These are phyloP conservation scores for Tridacna gigas DNA, from an alignment of 2,888 invertebrate species.

Conservation along the genomic window DNA sequence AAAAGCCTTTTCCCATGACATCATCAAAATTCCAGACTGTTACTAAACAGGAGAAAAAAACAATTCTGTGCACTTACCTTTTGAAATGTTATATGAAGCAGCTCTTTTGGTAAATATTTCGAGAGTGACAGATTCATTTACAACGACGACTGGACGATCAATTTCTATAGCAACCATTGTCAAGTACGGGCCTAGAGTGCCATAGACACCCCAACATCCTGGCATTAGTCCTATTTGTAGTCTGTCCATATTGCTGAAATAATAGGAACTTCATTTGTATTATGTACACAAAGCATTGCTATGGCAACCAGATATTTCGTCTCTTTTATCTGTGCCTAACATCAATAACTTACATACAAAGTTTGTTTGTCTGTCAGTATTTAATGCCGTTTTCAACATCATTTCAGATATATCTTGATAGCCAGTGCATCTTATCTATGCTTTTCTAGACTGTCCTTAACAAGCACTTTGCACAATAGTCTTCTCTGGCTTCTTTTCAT, in stretches of 20 bases:
- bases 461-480: too few relatives aligned
- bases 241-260: constrained; percentile 17
- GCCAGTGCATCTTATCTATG: too few relatives aligned
- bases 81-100: constrained; percentile 38
- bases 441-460: too few relatives aligned
- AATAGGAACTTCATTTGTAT: not conserved
- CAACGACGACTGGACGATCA: constrained; percentile 32
- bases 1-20: not conserved
- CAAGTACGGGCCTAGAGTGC: constrained; percentile 50
- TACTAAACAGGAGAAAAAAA: too few relatives aligned
- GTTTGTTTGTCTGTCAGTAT: too few relatives aligned
- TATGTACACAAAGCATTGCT: too few relatives aligned
- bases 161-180: constrained; percentile 42
- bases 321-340: too few relatives aligned
- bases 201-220: constrained; percentile 47
- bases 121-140: constrained; percentile 39
- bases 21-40: not conserved
- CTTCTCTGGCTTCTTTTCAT: too few relatives aligned
- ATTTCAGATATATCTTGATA: too few relatives aligned
- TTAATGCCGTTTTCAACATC: too few relatives aligned
- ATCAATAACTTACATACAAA: too few relatives aligned
- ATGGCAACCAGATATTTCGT: too few relatives aligned
- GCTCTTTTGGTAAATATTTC: constrained; percentile 43
- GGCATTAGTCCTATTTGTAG: constrained; percentile 24
- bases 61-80: constrained; percentile 32